Percentiles rank a stretch among this genome's conserved stretches.
Conservation (phyloP, 2,113 vertebrate species). For the Henicopernis longicauda region DNA sequence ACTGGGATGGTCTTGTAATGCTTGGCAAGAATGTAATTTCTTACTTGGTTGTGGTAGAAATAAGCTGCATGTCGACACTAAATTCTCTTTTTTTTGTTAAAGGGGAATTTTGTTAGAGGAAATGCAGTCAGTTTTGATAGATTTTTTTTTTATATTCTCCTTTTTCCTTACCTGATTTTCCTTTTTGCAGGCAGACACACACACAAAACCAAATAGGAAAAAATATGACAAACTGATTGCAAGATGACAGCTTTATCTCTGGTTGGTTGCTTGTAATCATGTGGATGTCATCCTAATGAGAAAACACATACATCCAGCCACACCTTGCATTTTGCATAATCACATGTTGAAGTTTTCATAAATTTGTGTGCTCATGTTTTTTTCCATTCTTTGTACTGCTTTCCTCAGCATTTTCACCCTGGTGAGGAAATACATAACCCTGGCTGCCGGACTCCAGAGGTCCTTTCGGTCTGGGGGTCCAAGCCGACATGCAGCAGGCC, state of each 20-base stretch:
- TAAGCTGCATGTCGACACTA: background rate
- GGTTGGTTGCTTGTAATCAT: background rate
- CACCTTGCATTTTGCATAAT: constrained; percentile 14
- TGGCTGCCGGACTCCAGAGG: background rate
- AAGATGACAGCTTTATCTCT: background rate
- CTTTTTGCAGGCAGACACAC: background rate
- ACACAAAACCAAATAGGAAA: background rate
- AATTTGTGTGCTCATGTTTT: background rate
- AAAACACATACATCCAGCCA: background rate
- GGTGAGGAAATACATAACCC: background rate
- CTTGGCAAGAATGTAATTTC: background rate
- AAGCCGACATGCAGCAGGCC: background rate
- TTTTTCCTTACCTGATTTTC: background rate
- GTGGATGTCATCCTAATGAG: background rate
- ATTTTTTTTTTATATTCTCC: background rate
- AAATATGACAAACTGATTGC: background rate
- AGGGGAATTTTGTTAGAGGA: background rate
- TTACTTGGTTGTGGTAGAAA: background rate
- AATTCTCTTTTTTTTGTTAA: background rate
- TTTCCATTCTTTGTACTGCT: background rate
- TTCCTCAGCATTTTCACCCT: background rate
- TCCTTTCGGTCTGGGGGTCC: background rate
- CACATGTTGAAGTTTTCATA: background rate
- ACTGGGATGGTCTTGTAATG: background rate
- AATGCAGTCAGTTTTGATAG: background rate